These are phyloP conservation scores for Cerastis leucographa DNA, from an alignment of 2,888 invertebrate genomes.

Conservation along the genomic window DNA sequence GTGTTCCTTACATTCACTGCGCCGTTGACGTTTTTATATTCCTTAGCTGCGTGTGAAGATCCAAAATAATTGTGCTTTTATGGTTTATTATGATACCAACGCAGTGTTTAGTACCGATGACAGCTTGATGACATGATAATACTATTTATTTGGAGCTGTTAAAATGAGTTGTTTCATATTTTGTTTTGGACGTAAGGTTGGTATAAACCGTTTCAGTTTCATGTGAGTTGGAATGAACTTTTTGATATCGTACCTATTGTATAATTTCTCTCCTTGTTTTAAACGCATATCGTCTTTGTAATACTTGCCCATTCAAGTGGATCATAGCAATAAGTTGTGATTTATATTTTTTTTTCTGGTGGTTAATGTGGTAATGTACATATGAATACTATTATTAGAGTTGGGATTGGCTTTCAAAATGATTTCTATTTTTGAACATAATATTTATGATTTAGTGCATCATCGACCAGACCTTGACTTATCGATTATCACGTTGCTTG, in stretches of 20 bases:
- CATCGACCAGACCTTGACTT: background rate
- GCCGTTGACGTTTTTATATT: slow-evolving; percentile 86
- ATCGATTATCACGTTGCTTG: background rate
- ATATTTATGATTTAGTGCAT: background rate
- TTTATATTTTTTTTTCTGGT: background rate
- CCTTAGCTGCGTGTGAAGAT: slow-evolving; percentile 83
- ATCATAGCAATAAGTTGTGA: background rate
- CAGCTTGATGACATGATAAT: slow-evolving; percentile 82
- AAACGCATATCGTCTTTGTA: background rate
- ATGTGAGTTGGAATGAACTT: background rate
- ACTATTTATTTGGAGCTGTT: slow-evolving; percentile 66
- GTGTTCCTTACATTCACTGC: slow-evolving; percentile 79
- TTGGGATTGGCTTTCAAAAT: background rate
- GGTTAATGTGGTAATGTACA: background rate
- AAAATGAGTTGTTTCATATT: slow-evolving; percentile 42
- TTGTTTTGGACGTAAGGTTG: background rate
- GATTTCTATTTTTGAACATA: background rate
- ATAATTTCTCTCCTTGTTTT: background rate
- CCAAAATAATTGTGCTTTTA: slow-evolving; percentile 85
- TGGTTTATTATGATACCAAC: slow-evolving; percentile 85
- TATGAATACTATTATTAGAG: background rate
- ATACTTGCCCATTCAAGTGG: background rate
- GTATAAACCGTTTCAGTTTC: background rate
- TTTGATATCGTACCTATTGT: background rate
- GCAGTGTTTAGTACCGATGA: slow-evolving; percentile 85